Conservation (phyloP, 2,888 invertebrate species). For the Chouioia cunea region DNA sequence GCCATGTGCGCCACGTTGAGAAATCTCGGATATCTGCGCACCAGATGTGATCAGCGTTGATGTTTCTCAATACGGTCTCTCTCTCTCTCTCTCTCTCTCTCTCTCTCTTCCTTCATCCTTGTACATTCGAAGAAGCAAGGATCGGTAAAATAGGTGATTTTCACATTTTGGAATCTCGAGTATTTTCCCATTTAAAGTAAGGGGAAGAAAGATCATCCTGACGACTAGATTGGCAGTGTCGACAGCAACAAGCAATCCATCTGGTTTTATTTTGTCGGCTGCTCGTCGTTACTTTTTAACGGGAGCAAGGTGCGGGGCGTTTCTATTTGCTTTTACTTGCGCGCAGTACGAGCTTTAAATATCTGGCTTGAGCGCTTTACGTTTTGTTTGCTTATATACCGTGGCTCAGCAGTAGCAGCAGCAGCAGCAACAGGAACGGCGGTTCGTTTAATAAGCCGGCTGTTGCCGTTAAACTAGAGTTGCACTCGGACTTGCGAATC, state of each 20-base stretch:
- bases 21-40: conserved; percentile 46
- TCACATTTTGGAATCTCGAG: too few relatives aligned
- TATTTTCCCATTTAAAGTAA: too few relatives aligned
- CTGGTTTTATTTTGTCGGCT: conserved; percentile 16
- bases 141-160: too few relatives aligned
- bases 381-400: conserved; percentile 29
- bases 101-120: neutral
- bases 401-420: neutral
- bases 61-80: neutral
- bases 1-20: conserved; percentile 14
- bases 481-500: too few relatives aligned
- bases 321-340: conserved; percentile 23
- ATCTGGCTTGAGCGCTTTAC: conserved; percentile 3
- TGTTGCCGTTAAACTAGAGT: too few relatives aligned
- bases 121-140: neutral
- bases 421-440: too few relatives aligned
- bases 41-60: conserved; percentile 40
- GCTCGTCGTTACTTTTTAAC: conserved; percentile 37
- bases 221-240: too few relatives aligned
- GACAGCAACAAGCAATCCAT: neutral
- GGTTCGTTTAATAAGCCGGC: neutral
- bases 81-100: neutral
- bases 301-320: too few relatives aligned
- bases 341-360: conserved; percentile 15
- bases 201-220: too few relatives aligned